phyloP scores from a whole-genome alignment of 64 coral and sea anemone species.

The Montipora sp. region DNA sequence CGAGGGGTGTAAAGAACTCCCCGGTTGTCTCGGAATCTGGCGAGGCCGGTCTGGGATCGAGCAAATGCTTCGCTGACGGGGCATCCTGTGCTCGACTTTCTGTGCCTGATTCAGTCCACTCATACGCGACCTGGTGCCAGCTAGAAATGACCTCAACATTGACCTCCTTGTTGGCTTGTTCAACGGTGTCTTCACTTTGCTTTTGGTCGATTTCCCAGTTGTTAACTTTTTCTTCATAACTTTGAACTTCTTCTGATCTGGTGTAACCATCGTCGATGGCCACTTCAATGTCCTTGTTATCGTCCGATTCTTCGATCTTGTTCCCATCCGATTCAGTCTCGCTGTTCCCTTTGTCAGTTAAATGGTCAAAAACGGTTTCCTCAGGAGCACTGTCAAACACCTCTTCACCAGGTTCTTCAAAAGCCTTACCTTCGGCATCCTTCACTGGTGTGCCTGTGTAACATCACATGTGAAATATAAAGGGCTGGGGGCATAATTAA shows the following conservation, averaged over 20 bases:
- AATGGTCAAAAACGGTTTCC: constrained; percentile 31
- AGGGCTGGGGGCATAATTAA: neutral
- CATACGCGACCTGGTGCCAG: constrained; percentile 28
- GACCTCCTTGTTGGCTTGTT: neutral
- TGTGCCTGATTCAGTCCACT: neutral
- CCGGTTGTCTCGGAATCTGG: constrained; percentile 70
- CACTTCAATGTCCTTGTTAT: neutral
- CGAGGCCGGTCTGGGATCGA: constrained; percentile 9
- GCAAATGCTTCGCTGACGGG: neutral
- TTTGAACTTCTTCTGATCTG: neutral
- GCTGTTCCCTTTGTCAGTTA: neutral
- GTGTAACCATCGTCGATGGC: neutral
- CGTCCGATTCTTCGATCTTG: neutral
- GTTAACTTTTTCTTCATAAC: constrained; percentile 31
- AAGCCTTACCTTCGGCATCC: neutral
- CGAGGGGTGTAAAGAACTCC: constrained; percentile 71
- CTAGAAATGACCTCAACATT: constrained; percentile 6
- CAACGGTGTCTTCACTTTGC: neutral
- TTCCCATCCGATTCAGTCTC: neutral
- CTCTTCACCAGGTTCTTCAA: constrained; percentile 3
- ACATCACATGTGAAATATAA: neutral
- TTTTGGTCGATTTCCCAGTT: neutral
- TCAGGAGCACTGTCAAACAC: neutral
- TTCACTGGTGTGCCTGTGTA: constrained; percentile 30
- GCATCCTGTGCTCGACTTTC: neutral